Base-by-base conservation (phyloP, 1,140 invertebrate species). In the Cyrtorhinus lividipennis region DNA sequence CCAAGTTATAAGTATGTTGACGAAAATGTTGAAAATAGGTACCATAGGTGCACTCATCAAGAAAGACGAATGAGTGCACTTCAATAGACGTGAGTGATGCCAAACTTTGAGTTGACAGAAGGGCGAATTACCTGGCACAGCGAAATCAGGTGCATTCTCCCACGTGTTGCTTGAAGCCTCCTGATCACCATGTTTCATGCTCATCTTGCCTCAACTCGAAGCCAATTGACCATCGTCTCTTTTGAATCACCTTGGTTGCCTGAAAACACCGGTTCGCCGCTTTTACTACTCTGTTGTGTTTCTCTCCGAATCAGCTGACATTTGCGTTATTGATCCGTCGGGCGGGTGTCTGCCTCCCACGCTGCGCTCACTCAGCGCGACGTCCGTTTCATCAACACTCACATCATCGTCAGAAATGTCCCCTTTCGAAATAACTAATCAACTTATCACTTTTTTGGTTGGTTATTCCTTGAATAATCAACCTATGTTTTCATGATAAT, bases 81-180 rank as follows among this genome's bases (percentile, higher is more conserved):
- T 53, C 10, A 15, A 3, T 10, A 20, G 20, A 12, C 48, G 18
- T 22, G 48, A 53, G 5, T 53, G 10, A 20, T 53, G 5, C 30
- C 30, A 38, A 38, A 15, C 30, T 38, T 8, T 38, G 5, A 10
- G 48, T 5, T 8, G 8, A 5, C 48, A 5, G 48, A 53, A 38
- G 30, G 10, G 20, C 5, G 12, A 53, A 10, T 8, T 12, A 53
- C 48, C 48, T 53, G 48, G 48, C 48, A 53, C 10, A 53, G 20
- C 48, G 48, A 53, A 53, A 53, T 20, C 20, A 53, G 5, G 48
- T 53, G 48, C 48, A 53, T 53, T 22, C 48, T 53, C 20, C 48
- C 20, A 12, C 48, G 48, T 8, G 8, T 12, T 10, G 12, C 18
- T 20, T 53, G 48, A 20, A 53, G 48, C 20, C 48, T 12, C 48